Conservation (phyloP, 2,888 invertebrate genomes). For the Phoenoteleia sp. region DNA sequence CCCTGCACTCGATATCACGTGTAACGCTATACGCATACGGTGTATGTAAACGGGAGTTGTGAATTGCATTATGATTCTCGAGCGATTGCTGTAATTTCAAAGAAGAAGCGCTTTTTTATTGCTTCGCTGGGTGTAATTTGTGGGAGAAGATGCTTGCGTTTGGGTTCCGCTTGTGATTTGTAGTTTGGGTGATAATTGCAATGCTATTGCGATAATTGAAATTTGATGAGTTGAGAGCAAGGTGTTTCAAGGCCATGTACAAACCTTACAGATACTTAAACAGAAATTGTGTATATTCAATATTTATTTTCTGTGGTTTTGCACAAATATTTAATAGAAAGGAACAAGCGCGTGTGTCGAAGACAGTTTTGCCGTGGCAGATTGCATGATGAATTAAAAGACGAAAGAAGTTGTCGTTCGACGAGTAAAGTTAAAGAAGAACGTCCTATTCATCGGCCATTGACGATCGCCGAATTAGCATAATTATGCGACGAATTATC, state of each 20-base stretch:
- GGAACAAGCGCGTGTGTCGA: slow-evolving; percentile 43
- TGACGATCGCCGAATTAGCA: slow-evolving; percentile 1
- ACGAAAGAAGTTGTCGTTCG: slow-evolving; percentile 18
- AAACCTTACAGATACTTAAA: too few species aligned
- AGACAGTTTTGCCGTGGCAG: slow-evolving; percentile 43
- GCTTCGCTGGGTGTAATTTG: slow-evolving; percentile 1
- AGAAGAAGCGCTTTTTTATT: slow-evolving; percentile 23
- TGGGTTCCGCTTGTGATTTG: too few species aligned
- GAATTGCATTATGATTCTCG: slow-evolving; percentile 44
- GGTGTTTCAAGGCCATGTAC: too few species aligned
- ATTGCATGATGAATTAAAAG: slow-evolving; percentile 32
- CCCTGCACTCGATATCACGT: slow-evolving; percentile 50
- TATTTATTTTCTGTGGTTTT: too few species aligned
- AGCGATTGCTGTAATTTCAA: slow-evolving; percentile 45
- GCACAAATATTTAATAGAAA: too few species aligned
- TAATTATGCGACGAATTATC: neutral
- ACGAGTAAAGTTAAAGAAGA: neutral
- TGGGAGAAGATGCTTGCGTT: too few species aligned
- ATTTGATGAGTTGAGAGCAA: too few species aligned
- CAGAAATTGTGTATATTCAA: too few species aligned
- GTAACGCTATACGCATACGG: slow-evolving; percentile 41
- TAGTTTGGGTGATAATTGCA: too few species aligned
- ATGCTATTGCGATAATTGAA: too few species aligned
- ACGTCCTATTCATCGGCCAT: neutral
- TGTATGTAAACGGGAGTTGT: neutral